Evolutionary conservation across 2,113 vertebrate species (phyloP).

Genomic region (Gymnocephalus cernua): DNA sequence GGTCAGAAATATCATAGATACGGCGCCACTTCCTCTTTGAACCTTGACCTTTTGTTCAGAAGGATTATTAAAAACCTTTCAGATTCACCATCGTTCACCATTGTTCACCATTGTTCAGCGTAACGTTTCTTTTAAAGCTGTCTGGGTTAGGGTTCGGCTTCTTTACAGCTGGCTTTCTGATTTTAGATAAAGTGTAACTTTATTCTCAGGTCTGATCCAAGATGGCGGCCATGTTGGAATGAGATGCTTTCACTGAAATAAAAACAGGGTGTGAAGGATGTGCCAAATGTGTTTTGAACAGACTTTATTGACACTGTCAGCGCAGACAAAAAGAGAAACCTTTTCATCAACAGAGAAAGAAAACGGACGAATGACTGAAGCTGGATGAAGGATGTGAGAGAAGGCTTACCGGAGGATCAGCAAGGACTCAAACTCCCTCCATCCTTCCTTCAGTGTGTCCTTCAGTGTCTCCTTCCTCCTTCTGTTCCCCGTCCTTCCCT

Average conservation of each 20-base stretch:
- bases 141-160: no score
- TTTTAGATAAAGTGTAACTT: not conserved
- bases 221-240: slow-evolving; percentile 32
- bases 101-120: not conserved
- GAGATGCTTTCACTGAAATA: slow-evolving; percentile 8
- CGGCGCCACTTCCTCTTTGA: no score
- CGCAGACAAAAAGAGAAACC: not conserved
- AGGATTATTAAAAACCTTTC: not conserved
- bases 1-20: no score
- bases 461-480: not conserved
- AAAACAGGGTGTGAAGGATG: slow-evolving; percentile 15
- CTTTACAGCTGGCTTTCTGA: no score
- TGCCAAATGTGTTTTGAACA: slow-evolving; percentile 19
- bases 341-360: not conserved
- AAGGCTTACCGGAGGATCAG: slow-evolving; percentile 59
- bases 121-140: no score
- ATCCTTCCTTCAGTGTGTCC: slow-evolving; percentile 30
- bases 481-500: not conserved
- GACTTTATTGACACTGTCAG: slow-evolving; percentile 39
- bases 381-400: not conserved
- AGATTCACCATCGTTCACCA: not conserved
- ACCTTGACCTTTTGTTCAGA: not conserved
- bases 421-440: slow-evolving; percentile 48
- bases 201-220: slow-evolving; percentile 20
- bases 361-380: not conserved